Percentiles rank a stretch among this genome's conserved stretches.
phyloP scores from a whole-genome alignment of 2,113 vertebrate genomes.

The Pyxicephalus adspersus region DNA sequence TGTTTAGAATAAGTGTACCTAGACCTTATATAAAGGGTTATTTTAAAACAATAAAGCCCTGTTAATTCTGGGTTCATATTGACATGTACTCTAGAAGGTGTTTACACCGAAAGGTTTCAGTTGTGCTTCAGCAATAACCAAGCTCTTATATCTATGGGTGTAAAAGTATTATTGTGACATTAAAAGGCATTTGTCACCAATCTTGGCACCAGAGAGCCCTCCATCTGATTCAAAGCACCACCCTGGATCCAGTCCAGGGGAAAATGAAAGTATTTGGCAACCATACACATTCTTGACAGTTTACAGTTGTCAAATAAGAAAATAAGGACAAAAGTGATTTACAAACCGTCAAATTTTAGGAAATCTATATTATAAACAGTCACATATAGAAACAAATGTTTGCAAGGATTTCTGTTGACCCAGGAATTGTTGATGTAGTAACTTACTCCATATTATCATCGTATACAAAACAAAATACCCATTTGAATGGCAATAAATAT shows the following conservation, averaged over 20 bases:
- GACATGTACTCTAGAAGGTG: too few species aligned
- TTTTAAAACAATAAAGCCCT: too few species aligned
- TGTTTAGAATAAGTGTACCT: too few species aligned
- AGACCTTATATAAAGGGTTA: too few species aligned
- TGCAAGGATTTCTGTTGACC: neutral
- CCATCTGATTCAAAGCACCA: conserved; percentile 62
- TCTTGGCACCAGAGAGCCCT: conserved; percentile 63
- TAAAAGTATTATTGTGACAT: conserved; percentile 38
- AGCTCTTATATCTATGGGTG: neutral
- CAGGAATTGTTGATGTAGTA: too few species aligned
- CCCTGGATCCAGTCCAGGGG: conserved; percentile 65
- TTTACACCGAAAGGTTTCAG: too few species aligned
- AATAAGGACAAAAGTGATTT: conserved; percentile 27
- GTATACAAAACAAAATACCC: too few species aligned
- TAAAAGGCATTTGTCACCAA: conserved; percentile 69
- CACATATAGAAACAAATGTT: neutral
- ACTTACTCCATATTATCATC: too few species aligned
- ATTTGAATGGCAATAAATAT: too few species aligned
- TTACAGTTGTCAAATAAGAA: conserved; percentile 55
- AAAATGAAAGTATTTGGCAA: conserved; percentile 62
- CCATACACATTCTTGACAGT: conserved; percentile 59
- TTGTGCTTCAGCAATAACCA: neutral
- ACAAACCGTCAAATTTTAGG: conserved; percentile 2
- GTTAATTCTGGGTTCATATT: too few species aligned
- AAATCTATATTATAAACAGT: neutral